Conservation (phyloP, 1,140 invertebrate genomes). For the Drosophila punjabiensis region DNA sequence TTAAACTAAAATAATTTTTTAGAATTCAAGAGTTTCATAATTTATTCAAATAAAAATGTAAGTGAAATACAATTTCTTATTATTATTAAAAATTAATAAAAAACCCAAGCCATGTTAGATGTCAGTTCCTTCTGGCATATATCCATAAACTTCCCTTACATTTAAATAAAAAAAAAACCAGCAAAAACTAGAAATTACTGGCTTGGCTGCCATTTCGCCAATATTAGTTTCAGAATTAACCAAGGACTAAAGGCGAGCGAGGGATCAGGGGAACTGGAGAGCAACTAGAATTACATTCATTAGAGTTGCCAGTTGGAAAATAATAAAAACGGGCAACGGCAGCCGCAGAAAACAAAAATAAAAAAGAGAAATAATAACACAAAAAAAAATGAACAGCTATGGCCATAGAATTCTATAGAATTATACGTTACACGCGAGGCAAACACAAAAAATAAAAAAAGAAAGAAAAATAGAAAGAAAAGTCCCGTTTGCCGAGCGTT, state of each 20-base stretch:
- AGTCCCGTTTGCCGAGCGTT: conserved; percentile 62
- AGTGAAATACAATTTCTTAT: no score
- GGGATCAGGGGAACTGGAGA: neutral
- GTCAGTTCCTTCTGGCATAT: neutral
- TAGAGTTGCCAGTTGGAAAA: conserved; percentile 43
- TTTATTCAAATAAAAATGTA: neutral
- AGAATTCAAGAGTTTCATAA: neutral
- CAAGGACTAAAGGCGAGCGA: neutral
- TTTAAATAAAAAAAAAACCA: neutral
- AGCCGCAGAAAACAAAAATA: conserved; percentile 14
- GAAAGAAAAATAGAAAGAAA: conserved; percentile 4
- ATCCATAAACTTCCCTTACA: neutral
- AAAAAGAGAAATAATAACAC: conserved; percentile 6
- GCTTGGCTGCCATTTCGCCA: conserved; percentile 5
- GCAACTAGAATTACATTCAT: conserved; percentile 43
- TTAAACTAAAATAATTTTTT: neutral
- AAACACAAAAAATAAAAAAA: conserved; percentile 5
- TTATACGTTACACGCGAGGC: conserved; percentile 49
- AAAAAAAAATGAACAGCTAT: conserved; percentile 28
- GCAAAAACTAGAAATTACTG: neutral
- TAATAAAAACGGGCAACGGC: conserved; percentile 23
- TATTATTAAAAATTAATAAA: neutral
- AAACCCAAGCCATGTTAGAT: neutral
- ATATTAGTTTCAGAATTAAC: conserved; percentile 21
- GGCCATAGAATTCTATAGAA: conserved; percentile 41